Evolutionary conservation across 1,140 invertebrate genomes (phyloP).

Genomic region (Samia ricini): DNA sequence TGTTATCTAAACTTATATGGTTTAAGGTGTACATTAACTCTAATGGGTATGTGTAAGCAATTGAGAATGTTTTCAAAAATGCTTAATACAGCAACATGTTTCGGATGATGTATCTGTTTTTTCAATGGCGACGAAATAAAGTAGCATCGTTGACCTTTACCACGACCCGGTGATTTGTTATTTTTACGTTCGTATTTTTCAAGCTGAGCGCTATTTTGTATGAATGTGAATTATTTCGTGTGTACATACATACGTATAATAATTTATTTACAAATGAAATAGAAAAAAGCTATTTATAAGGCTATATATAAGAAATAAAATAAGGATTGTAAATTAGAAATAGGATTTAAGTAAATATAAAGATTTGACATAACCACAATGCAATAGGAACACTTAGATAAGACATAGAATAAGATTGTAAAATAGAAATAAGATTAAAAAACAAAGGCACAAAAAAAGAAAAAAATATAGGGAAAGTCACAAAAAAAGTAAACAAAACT

Average conservation of each 20-base stretch:
- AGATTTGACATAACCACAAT: too few species aligned
- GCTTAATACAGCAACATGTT: slow-evolving; percentile 12
- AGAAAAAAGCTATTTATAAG: too few species aligned
- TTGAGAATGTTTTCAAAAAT: slow-evolving; percentile 17
- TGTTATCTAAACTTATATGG: neutral
- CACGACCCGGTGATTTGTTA: slow-evolving; percentile 15
- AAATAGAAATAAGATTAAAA: too few species aligned
- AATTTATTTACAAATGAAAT: neutral
- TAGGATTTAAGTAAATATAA: too few species aligned
- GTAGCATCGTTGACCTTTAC: slow-evolving; percentile 14
- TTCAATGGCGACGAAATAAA: slow-evolving; percentile 14
- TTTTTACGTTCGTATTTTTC: slow-evolving; percentile 6
- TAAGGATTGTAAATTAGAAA: too few species aligned
- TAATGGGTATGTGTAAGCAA: neutral
- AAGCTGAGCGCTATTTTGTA: neutral
- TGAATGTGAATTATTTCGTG: neutral
- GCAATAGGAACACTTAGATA: too few species aligned
- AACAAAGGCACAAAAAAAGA: too few species aligned
- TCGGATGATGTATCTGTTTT: slow-evolving; percentile 19
- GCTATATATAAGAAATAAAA: too few species aligned
- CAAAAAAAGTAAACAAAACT: too few species aligned
- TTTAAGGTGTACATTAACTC: neutral
- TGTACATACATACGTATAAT: neutral
- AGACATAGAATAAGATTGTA: too few species aligned
- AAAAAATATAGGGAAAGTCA: too few species aligned